Percentiles rank a stretch among this genome's conserved stretches.
phyloP scores from a whole-genome alignment of 1,140 invertebrate species.

The Heliconius melpomene region DNA sequence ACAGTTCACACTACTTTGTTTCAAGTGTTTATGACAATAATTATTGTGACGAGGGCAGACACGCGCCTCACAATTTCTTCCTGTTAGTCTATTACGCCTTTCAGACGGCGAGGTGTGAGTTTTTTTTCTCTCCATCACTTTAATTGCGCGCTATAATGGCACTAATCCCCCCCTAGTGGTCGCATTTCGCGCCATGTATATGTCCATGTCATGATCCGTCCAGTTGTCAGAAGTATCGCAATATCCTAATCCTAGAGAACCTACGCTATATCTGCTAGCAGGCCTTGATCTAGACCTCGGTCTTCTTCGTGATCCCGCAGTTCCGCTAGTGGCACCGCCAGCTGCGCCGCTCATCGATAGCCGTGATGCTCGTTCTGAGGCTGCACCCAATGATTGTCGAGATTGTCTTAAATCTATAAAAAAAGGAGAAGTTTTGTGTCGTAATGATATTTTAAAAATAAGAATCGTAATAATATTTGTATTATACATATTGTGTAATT shows the following conservation, averaged over 20 bases:
- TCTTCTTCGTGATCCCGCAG: conserved; percentile 85
- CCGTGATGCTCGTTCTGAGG: conserved; percentile 89
- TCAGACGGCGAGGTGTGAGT: conserved; percentile 49
- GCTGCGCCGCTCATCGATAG: conserved; percentile 84
- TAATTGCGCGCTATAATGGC: conserved; percentile 85
- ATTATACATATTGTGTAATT: conserved; percentile 16
- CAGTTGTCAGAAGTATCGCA: conserved; percentile 94
- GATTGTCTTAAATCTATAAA: conserved; percentile 89
- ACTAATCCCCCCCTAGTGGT: conserved; percentile 92
- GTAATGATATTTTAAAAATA: background rate
- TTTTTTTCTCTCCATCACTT: conserved; percentile 46
- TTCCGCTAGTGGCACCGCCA: conserved; percentile 79
- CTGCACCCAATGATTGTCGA: conserved; percentile 89
- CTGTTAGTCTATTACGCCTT: conserved; percentile 46
- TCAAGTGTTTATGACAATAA: background rate
- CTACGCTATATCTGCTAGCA: conserved; percentile 80
- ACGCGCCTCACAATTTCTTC: conserved; percentile 49
- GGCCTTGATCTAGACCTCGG: conserved; percentile 84
- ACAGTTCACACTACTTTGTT: background rate
- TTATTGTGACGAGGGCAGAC: conserved; percentile 35
- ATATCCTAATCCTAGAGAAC: conserved; percentile 90
- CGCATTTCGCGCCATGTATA: conserved; percentile 95
- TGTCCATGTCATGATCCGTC: conserved; percentile 98
- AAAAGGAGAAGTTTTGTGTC: background rate
- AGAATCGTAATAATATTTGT: background rate